Evolutionary conservation across 2,113 vertebrate species (phyloP).

Genomic region (Actenoides lindsayi): DNA sequence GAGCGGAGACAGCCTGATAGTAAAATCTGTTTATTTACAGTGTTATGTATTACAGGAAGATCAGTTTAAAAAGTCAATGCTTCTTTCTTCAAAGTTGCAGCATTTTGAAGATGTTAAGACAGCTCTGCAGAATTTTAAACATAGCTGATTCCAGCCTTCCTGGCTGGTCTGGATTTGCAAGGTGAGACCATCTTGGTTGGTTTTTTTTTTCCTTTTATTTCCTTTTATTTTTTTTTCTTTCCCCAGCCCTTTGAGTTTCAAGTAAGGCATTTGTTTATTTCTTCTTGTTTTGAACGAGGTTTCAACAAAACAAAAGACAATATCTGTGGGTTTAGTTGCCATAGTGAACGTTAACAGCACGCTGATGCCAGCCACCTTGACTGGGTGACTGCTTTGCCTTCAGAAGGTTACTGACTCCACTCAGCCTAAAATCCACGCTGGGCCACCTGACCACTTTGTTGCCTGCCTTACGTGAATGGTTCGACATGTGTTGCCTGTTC

Average conservation of each 20-base stretch:
- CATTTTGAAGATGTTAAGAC: constrained; percentile 59
- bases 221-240: not conserved
- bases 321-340: not conserved
- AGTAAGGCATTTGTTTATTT: constrained; percentile 66
- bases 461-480: not conserved
- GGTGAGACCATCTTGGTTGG: not conserved
- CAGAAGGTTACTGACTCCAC: not conserved
- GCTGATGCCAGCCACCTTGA: not conserved
- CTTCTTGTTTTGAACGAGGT: not conserved
- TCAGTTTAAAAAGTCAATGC: constrained; percentile 53
- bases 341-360: not conserved
- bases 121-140: constrained; percentile 21
- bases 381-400: not conserved
- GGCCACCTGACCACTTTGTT: not conserved
- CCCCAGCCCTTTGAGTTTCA: constrained; percentile 63
- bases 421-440: not conserved
- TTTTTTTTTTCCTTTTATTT: not conserved
- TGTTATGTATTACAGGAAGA: constrained; percentile 63
- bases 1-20: not conserved
- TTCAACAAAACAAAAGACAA: constrained; percentile 11
- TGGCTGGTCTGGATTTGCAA: constrained; percentile 20
- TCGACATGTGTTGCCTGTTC: not conserved
- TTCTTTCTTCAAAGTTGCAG: constrained; percentile 45
- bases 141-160: constrained; percentile 35
- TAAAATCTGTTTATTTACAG: constrained; percentile 70